Evolutionary conservation across 2,113 vertebrate genomes (phyloP).

Genomic region (Anguilla rostrata): DNA sequence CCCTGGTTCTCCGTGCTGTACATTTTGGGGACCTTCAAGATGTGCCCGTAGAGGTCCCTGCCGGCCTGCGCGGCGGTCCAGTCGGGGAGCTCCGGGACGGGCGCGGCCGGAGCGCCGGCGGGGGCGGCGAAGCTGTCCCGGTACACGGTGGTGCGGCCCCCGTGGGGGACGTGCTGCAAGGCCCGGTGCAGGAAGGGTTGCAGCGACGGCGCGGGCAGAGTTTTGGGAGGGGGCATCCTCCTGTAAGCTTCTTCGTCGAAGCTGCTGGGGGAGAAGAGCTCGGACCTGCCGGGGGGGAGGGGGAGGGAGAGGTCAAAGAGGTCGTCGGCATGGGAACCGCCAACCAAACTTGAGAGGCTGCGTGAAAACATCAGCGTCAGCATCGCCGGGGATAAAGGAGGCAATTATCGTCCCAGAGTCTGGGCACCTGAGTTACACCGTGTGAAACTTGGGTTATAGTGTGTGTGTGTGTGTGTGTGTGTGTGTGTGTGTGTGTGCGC

Average conservation of each 20-base stretch:
- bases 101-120: neutral
- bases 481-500: too few species aligned
- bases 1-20: conserved; percentile 37
- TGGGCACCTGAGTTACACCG: too few species aligned
- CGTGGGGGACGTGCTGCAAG: conserved; percentile 28
- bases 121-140: conserved; percentile 33
- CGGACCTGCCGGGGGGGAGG: conserved; percentile 15
- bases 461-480: too few species aligned
- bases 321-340: too few species aligned
- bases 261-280: conserved; percentile 11
- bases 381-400: too few species aligned
- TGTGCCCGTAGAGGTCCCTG: neutral
- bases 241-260: conserved; percentile 22
- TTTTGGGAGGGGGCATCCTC: conserved; percentile 17
- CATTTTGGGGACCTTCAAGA: conserved; percentile 42
- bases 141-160: conserved; percentile 35
- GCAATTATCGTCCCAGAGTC: too few species aligned
- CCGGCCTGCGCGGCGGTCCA: neutral
- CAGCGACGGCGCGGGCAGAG: conserved; percentile 14
- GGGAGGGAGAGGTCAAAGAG: neutral
- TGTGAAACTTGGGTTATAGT: too few species aligned
- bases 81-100: neutral
- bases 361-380: too few species aligned
- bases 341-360: too few species aligned
- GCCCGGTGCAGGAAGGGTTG: conserved; percentile 25